Base-by-base conservation (phyloP, 1,140 invertebrate species). In the Drosophila jambulina region DNA sequence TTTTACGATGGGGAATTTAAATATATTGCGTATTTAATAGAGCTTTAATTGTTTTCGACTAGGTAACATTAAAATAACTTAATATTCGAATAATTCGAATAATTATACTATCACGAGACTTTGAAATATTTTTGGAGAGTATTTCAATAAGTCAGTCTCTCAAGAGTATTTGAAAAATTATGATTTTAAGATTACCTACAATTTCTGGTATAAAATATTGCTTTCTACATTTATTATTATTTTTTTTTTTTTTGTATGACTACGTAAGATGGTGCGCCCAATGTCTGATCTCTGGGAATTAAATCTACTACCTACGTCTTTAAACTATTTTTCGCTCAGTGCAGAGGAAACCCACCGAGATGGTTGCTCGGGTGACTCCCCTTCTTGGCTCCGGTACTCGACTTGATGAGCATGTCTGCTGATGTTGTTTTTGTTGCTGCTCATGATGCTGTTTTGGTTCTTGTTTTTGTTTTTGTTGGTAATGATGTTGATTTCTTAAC, bases 401-500 rank as follows among this genome's bases (percentile, higher is more conserved):
- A 79, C 58, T 78, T 78, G 75, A 79, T 79, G 76, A 79, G 75
- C 75, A 72, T 64, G 75, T 79, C 76, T 79, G 59, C 27, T 67
- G 48, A 75, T 65, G 71, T 64, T 75, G 71, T 75, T 65, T 46
- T 63, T 76, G 59, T 57, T 58, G 34, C 63, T 70, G 36, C 40
- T 58, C 51, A 38, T 46, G 53, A 43, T 59, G 53, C 49, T 61
- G 36, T 38, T 65, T 45, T 23, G 32, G 29, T 42, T 72, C 56
- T 54, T 67, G 38, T 56, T 74, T 58, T 40, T 79, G 57, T 79
- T 80, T 72, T 79, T 80, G 76, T 75, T 80, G 77, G 54, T 79
- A 80, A 80, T 80, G 76, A 80, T 80, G 78, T 80, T 80, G 78
- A 80, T 80, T 80, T 74, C 78, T 80, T 75, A 68, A 80, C 78